phyloP scores from a whole-genome alignment of 2,888 invertebrate species.

The Leptopilina syphax region DNA sequence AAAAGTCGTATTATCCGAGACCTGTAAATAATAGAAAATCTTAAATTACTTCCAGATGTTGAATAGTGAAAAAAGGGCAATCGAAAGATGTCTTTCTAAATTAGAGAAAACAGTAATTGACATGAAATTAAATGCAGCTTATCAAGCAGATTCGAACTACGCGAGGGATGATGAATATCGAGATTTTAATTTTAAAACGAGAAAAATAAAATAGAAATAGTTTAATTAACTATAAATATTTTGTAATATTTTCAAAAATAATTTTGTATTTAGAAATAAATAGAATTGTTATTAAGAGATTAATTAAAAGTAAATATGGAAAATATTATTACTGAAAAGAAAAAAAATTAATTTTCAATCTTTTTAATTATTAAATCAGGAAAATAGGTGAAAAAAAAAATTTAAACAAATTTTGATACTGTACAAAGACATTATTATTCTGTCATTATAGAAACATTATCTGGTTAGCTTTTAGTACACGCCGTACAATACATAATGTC shows the following conservation, averaged over 20 bases:
- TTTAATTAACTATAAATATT: background rate
- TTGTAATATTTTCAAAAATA: background rate
- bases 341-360: no score
- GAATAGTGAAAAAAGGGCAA: constrained; percentile 68
- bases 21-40: background rate
- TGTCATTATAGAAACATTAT: constrained; percentile 59
- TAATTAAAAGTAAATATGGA: no score
- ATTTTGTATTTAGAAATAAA: no score
- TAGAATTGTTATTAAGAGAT: no score
- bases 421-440: constrained; percentile 62
- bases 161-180: constrained; percentile 62
- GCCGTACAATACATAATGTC: constrained; percentile 44
- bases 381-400: constrained; percentile 3
- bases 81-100: constrained; percentile 64
- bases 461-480: constrained; percentile 59
- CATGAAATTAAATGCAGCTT: constrained; percentile 60
- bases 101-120: constrained; percentile 64
- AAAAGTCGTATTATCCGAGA: no score
- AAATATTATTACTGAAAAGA: no score
- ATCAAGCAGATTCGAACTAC: constrained; percentile 60
- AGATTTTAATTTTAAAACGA: constrained; percentile 58
- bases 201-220: constrained; percentile 40
- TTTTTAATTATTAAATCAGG: background rate
- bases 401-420: constrained; percentile 37
- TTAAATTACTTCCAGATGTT: constrained; percentile 59